Conservation (phyloP, 2,113 vertebrate species). For the Elephantulus edwardii region DNA sequence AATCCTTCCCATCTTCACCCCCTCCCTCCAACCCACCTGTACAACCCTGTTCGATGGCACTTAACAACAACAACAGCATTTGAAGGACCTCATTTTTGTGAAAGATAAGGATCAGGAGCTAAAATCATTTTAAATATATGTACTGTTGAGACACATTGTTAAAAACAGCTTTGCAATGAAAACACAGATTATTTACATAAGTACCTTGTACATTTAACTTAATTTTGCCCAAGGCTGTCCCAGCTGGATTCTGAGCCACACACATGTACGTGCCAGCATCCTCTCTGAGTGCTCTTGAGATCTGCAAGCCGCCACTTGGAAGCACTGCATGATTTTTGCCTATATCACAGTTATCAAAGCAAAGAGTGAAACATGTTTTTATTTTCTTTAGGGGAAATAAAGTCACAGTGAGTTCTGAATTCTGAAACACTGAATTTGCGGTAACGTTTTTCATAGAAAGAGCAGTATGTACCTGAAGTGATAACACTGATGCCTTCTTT, state of each 20-base stretch:
- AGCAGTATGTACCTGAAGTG: slow-evolving; percentile 85
- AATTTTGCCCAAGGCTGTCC: slow-evolving; percentile 95
- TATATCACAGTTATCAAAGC: slow-evolving; percentile 68
- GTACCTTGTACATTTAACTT: slow-evolving; percentile 96
- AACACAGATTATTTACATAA: background rate
- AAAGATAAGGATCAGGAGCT: background rate
- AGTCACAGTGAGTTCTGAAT: background rate
- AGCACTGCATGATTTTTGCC: slow-evolving; percentile 87
- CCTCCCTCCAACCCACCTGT: no score
- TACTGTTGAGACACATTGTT: no score
- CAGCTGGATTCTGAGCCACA: slow-evolving; percentile 95
- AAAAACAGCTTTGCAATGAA: background rate
- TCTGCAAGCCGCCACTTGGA: slow-evolving; percentile 91
- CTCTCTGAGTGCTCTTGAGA: slow-evolving; percentile 87
- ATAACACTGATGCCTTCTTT: slow-evolving; percentile 94
- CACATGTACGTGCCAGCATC: slow-evolving; percentile 95
- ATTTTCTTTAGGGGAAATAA: background rate
- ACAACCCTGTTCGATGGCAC: no score
- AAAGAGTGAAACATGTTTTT: background rate
- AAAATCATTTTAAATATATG: background rate
- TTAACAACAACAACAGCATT: no score
- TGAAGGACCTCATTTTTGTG: no score
- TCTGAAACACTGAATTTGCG: background rate
- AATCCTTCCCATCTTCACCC: no score
- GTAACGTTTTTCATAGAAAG: background rate